These are phyloP conservation scores for Drosophila tropicalis DNA, from an alignment of 1,140 invertebrate species.

Conservation along the genomic window DNA sequence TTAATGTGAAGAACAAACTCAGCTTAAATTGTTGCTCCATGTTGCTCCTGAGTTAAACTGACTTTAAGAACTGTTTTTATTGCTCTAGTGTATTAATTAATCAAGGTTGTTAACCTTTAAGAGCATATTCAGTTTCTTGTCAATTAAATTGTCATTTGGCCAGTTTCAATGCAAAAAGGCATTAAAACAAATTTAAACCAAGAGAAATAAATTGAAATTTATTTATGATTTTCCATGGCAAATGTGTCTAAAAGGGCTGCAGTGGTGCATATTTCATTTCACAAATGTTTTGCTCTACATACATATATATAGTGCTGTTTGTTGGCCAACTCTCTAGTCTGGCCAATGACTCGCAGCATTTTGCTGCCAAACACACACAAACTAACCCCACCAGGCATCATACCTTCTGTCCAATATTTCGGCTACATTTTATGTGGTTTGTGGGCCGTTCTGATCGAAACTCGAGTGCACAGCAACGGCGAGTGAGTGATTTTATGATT, in stretches of 20 bases:
- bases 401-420: constrained; percentile 20
- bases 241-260: constrained; percentile 62
- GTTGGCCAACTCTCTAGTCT: constrained; percentile 39
- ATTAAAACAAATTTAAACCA: neutral
- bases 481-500: constrained; percentile 39
- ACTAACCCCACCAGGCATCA: neutral
- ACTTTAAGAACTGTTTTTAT: too few relatives aligned
- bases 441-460: constrained; percentile 5
- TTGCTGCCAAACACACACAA: neutral
- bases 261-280: constrained; percentile 68
- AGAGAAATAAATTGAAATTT: constrained; percentile 24
- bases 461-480: neutral
- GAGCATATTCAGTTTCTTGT: neutral
- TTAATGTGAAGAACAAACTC: too few relatives aligned
- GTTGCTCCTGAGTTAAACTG: too few relatives aligned
- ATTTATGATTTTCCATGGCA: constrained; percentile 61
- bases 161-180: neutral
- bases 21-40: too few relatives aligned
- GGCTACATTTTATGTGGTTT: constrained; percentile 19
- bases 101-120: neutral
- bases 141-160: neutral
- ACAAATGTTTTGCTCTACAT: constrained; percentile 36
- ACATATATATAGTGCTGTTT: constrained; percentile 42
- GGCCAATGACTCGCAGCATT: constrained; percentile 5
- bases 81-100: too few relatives aligned